Conservation (phyloP, 2,888 invertebrate genomes). For the Caenorhabditis wallacei region DNA sequence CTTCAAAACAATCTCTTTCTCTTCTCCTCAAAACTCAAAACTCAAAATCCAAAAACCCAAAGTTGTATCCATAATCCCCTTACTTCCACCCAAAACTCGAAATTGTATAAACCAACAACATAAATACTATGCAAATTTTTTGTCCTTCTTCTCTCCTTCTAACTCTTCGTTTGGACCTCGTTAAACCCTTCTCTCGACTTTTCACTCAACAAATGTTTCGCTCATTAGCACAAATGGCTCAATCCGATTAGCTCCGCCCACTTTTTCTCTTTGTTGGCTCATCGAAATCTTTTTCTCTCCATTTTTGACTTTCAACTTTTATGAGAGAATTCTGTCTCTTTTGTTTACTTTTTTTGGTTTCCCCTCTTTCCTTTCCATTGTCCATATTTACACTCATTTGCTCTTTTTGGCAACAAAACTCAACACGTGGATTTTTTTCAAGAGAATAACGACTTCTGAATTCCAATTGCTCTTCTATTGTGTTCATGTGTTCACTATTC, state of each 20-base stretch:
- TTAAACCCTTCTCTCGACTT: constrained; percentile 34
- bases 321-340: constrained; percentile 26
- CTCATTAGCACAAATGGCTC: constrained; percentile 63
- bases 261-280: constrained; percentile 28
- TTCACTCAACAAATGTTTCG: constrained; percentile 53
- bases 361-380: constrained; percentile 4
- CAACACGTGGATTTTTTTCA: constrained; percentile 7
- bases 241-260: constrained; percentile 40
- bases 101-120: constrained; percentile 19
- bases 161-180: constrained; percentile 23
- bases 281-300: constrained; percentile 22
- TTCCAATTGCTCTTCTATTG: constrained; percentile 23
- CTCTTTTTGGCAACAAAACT: constrained; percentile 16
- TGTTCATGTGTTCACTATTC: constrained; percentile 23
- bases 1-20: too few relatives aligned
- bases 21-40: too few relatives aligned
- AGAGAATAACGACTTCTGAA: constrained; percentile 16
- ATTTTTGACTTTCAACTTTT: constrained; percentile 40
- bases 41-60: too few relatives aligned
- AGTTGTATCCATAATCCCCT: too few relatives aligned
- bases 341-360: constrained; percentile 46
- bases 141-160: constrained; percentile 10
- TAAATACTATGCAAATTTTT: constrained; percentile 54
- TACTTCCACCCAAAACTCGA: neutral
- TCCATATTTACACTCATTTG: neutral